These are phyloP conservation scores for Polymixis lichenea DNA, from an alignment of 2,888 invertebrate genomes.

Conservation along the genomic window DNA sequence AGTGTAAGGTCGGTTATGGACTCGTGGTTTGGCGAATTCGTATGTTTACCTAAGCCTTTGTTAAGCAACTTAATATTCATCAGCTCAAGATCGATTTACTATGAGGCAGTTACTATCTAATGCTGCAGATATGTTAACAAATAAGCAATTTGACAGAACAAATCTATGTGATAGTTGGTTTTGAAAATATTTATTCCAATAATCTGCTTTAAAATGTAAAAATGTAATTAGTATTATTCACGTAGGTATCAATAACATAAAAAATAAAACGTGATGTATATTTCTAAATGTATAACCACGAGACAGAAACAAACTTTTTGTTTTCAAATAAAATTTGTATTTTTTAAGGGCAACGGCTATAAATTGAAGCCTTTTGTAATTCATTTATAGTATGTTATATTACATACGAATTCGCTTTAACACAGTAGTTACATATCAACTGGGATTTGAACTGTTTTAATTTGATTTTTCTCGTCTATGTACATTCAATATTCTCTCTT, in stretches of 20 bases:
- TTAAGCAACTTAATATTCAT: neutral
- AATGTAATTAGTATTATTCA: constrained; percentile 30
- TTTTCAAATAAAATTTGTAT: neutral
- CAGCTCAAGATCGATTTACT: neutral
- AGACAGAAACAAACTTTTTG: neutral
- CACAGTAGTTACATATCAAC: constrained; percentile 11
- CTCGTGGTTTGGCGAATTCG: constrained; percentile 33
- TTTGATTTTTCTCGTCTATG: constrained; percentile 17
- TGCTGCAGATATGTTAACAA: constrained; percentile 3
- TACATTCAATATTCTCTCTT: constrained; percentile 43
- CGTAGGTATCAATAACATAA: constrained; percentile 28
- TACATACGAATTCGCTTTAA: constrained; percentile 39
- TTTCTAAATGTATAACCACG: constrained; percentile 13
- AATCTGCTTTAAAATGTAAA: constrained; percentile 47
- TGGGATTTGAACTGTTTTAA: constrained; percentile 41
- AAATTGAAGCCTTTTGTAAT: neutral
- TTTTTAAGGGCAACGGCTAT: neutral
- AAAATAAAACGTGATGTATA: constrained; percentile 27
- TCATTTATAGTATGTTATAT: neutral
- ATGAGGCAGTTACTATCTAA: neutral
- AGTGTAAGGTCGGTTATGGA: constrained; percentile 34
- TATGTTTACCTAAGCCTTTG: constrained; percentile 10
- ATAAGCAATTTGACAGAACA: neutral
- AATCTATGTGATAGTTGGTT: constrained; percentile 15
- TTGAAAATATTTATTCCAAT: constrained; percentile 24